Evolutionary conservation across 1,140 invertebrate species (phyloP).

Genomic region (Euura lappo): DNA sequence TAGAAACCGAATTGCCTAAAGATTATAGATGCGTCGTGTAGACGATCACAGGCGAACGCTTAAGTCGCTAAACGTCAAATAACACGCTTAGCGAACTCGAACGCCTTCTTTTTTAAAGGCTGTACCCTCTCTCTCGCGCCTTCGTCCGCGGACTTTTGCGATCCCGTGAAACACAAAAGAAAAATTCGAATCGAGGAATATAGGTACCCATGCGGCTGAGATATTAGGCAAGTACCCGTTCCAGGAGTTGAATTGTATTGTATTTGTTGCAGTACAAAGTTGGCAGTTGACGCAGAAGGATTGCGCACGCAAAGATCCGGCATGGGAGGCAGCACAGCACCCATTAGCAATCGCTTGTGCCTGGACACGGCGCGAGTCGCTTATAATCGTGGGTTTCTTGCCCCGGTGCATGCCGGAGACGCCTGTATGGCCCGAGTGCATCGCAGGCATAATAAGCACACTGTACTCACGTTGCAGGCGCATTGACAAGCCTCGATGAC

Average conservation of each 20-base stretch:
- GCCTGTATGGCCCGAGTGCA: slow-evolving; percentile 13
- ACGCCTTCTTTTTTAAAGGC: background rate
- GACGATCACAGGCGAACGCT: slow-evolving; percentile 56
- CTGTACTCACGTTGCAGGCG: slow-evolving; percentile 6
- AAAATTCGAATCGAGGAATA: no score
- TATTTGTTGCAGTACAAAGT: no score
- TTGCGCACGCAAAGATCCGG: background rate
- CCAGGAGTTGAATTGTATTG: no score
- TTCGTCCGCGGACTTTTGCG: background rate
- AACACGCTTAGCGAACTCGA: slow-evolving; percentile 38
- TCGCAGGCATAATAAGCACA: background rate
- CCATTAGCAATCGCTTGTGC: slow-evolving; percentile 48
- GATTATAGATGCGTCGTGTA: slow-evolving; percentile 53
- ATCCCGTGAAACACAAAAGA: slow-evolving; percentile 50
- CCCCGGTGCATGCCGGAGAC: slow-evolving; percentile 16
- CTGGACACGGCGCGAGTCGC: background rate
- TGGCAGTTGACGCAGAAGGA: no score
- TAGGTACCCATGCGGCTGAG: no score
- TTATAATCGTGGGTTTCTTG: slow-evolving; percentile 14
- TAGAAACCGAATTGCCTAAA: slow-evolving; percentile 30
- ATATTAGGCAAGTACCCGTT: no score
- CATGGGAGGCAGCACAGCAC: background rate
- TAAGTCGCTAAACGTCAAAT: slow-evolving; percentile 58
- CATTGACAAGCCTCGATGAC: slow-evolving; percentile 49
- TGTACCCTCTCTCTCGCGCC: slow-evolving; percentile 13